These are phyloP conservation scores for Oriolus oriolus DNA, from an alignment of 2,113 vertebrate genomes.

Conservation along the genomic window DNA sequence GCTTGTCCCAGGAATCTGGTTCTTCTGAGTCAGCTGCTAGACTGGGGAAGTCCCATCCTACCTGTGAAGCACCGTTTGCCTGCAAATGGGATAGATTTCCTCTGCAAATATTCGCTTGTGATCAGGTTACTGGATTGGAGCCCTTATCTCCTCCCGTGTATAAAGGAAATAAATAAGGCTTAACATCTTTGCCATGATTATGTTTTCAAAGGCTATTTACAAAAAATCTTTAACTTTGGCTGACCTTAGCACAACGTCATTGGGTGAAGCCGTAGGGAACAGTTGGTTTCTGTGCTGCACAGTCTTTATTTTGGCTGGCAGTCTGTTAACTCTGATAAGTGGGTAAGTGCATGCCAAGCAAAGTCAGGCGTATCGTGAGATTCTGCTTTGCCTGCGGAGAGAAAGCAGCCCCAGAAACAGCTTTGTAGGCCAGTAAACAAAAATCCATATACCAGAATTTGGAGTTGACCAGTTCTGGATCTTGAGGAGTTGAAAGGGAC, in stretches of 20 bases:
- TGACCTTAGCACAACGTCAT: slow-evolving; percentile 6
- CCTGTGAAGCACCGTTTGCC: not conserved
- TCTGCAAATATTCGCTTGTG: not conserved
- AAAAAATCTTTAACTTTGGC: slow-evolving; percentile 53
- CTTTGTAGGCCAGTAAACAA: not conserved
- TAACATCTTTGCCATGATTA: not conserved
- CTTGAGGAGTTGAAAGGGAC: not conserved
- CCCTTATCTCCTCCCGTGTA: not conserved
- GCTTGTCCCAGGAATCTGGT: not conserved
- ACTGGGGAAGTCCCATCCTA: not conserved
- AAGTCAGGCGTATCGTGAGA: not conserved
- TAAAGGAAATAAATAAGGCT: not conserved
- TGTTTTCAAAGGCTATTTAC: slow-evolving; percentile 32
- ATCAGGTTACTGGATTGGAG: not conserved
- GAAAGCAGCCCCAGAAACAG: not conserved
- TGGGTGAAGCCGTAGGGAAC: slow-evolving; percentile 31
- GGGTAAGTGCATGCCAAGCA: not conserved
- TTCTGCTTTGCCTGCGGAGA: not conserved
- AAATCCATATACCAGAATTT: not conserved
- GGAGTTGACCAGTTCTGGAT: not conserved
- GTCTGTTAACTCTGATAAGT: not conserved
- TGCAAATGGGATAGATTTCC: not conserved
- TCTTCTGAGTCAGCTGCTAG: not conserved
- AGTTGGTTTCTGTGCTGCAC: slow-evolving; percentile 33
- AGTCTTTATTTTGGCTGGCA: slow-evolving; percentile 49